A percentile compares a stretch with the other conserved stretches of the same genome.
phyloP scores from a whole-genome alignment of 1,140 invertebrate genomes.

The Cyrtorhinus lividipennis region DNA sequence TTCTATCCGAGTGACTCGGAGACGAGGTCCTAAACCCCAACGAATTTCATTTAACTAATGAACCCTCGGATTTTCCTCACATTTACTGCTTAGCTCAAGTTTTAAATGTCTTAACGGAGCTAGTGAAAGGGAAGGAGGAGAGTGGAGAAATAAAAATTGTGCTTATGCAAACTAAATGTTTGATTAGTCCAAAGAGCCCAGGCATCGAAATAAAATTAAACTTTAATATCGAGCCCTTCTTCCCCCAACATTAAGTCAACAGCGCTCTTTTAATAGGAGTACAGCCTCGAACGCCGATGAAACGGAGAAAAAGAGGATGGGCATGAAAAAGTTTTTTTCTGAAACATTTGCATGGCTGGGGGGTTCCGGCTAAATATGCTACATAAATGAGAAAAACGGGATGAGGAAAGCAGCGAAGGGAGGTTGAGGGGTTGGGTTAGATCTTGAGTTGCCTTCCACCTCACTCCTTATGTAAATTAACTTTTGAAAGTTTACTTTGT shows the following conservation, averaged over 20 bases:
- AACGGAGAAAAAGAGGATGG: background rate
- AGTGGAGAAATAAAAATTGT: background rate
- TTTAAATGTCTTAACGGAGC: too few relatives aligned
- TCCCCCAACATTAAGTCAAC: background rate
- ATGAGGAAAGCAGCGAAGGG: background rate
- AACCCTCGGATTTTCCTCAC: background rate
- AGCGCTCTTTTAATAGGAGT: background rate
- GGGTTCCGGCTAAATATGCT: background rate
- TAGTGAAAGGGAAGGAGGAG: background rate
- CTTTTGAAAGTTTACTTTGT: slow-evolving; percentile 13
- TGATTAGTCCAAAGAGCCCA: background rate
- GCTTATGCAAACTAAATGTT: background rate
- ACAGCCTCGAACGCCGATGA: background rate
- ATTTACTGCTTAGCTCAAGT: too few relatives aligned
- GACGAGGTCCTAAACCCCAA: too few relatives aligned
- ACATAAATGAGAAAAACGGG: slow-evolving; percentile 11
- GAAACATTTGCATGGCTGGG: slow-evolving; percentile 7
- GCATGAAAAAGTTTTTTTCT: slow-evolving; percentile 7
- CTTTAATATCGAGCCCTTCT: background rate
- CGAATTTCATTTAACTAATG: too few relatives aligned
- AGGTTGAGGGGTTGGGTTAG: background rate
- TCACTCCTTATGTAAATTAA: slow-evolving; percentile 12
- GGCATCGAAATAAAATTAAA: background rate
- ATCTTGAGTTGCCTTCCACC: background rate
- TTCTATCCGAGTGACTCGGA: too few relatives aligned